Percentiles rank a stretch among this genome's conserved stretches.
Conservation (phyloP, 2,888 invertebrate species). For the Cataglyphis albicans region DNA sequence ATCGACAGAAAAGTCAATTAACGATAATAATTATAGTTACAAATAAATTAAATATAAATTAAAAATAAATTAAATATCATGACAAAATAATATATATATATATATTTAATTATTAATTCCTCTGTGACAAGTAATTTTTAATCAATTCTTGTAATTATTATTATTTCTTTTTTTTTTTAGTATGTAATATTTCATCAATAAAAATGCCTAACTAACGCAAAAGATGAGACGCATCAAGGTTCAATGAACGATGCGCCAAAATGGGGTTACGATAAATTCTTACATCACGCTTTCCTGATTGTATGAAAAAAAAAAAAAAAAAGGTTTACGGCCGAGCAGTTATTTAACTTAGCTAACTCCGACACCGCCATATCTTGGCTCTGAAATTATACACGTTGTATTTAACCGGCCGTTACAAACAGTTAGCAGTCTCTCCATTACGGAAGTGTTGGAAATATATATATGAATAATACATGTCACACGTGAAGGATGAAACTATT, state of each 20-base stretch:
- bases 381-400: conserved; percentile 24
- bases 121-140: background rate
- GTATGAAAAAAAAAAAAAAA: conserved; percentile 24
- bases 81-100: background rate
- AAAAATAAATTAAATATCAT: background rate
- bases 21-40: background rate
- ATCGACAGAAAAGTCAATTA: background rate
- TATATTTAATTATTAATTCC: background rate
- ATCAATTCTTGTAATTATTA: background rate
- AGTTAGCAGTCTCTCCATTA: conserved; percentile 9
- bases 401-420: conserved; percentile 20
- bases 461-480: background rate
- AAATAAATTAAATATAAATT: too few species aligned
- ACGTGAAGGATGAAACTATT: background rate
- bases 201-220: background rate
- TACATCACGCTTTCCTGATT: conserved; percentile 29
- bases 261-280: conserved; percentile 67
- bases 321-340: conserved; percentile 36
- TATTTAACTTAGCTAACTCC: conserved; percentile 35
- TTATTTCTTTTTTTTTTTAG: background rate
- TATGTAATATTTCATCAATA: background rate
- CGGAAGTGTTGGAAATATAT: conserved; percentile 27
- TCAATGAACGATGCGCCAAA: conserved; percentile 42
- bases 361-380: conserved; percentile 11
- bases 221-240: conserved; percentile 17